Base-by-base conservation (phyloP, 2,888 invertebrate species). In the Diadegma fenestrale region DNA sequence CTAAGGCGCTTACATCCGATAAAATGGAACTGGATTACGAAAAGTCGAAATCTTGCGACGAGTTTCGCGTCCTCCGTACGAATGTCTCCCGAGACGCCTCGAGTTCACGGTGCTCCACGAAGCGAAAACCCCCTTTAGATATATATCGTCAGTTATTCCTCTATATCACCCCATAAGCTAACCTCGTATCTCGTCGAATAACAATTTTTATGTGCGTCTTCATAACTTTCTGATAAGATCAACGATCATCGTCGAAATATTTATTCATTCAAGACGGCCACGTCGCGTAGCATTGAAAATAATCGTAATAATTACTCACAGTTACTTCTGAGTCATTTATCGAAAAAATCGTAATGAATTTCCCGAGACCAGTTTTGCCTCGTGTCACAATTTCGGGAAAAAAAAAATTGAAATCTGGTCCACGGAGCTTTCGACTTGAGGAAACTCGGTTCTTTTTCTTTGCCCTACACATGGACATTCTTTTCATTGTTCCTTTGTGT, bases 1-100 rank as follows among this genome's bases (percentile, higher is more conserved):
- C 86, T 89, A 91, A 91, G 88, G 89, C 80, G 88, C 90, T 91
- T 91, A 90, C 82, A 69, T 64, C 71, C 82, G 63, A 58, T 82
- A 82, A 85, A 79, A 85, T 85, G 84, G 84, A 85, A 88, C 79
- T 87, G 87, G 87, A 88, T 88, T 87, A 87, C 82, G 66, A 54
- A 43, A 68, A 69, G 78, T 75, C 51, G 72, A 77, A 87, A 85
- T 86, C 80, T 80, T 77, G 41, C 41, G 26, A 58, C 54, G 79
- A 81, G 75, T 22, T 22, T 54, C 33, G 33, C 54, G 79, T 72
- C 54, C 64, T 66, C 58, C 30, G 54, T 80, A 54, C 41, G n/a
- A 14, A 78, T 51, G 69, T 76, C 76, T 76, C 71, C 41, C n/a
- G 48, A 66, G 26, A 26, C 45, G 63, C 14, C 54, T 43, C 48